Base-by-base conservation (phyloP, 2,888 invertebrate species). In the Tenthredo livida region DNA sequence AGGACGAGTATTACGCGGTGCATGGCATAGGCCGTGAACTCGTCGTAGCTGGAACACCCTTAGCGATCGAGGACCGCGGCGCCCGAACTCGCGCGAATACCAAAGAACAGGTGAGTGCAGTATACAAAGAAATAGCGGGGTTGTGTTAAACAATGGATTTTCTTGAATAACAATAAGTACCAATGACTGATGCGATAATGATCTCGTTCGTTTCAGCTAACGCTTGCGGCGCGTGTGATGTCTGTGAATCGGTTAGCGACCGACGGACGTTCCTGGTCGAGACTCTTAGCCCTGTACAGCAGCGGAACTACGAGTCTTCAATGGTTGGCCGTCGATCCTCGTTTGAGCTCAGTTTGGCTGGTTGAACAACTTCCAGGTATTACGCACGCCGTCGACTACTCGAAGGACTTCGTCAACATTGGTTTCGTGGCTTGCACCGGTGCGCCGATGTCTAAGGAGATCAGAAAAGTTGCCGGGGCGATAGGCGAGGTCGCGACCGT, bases 251-350 rank as follows among this genome's bases (percentile, higher is more conserved):
- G 97, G 86, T 93, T 98, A 82, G 96, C 98, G 0, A 94, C 94
- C 9, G 95, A 95, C 89, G 97, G 97, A 0, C 94, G 95, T 85
- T 94, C 96, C 5, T 98, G 98, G 98, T 95, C 96, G 0, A 94
- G 95, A 67, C 93, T 95, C 1, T 95, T 98, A 90, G 94, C 95
- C 0, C 93, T 94, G 9, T 96, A 95, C 91, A 97, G 97, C 94
- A 97, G 97, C 50, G 97, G 96, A 21, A 97, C 97, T 70, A 97
- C 97, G 86, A 97, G 97, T 92, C 97, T 97, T 91, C 98, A 98
- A 91, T 98, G 98, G 98, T 95, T 98, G 89, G 94, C 97, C 6
- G 95, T 97, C 0, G 97, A 98, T 92, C 96, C 92, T 2, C 89
- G 89, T 61, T 90, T 91, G 43, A 94, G 94, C 12, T 89, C 94